phyloP scores from a whole-genome alignment of 2,888 invertebrate species.

The Mantis religiosa region DNA sequence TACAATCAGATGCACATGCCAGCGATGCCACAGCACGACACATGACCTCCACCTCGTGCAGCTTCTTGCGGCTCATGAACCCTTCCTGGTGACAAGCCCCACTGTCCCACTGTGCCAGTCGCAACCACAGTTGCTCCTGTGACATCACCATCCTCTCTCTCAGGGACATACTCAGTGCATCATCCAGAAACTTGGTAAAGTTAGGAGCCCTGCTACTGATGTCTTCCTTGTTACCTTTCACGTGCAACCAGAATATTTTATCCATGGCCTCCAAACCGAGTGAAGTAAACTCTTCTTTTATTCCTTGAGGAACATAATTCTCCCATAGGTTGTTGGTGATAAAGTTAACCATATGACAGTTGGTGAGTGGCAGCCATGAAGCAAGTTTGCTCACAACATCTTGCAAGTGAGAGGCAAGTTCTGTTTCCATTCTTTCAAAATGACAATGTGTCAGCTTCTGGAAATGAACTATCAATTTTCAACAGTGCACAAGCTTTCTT shows the following conservation, averaged over 20 bases:
- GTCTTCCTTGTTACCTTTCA: not conserved
- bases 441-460: slow-evolving; percentile 55
- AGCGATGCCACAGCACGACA: slow-evolving; percentile 58
- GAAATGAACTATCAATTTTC: slow-evolving; percentile 55
- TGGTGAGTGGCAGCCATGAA: slow-evolving; percentile 59
- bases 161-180: slow-evolving; percentile 12
- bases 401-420: slow-evolving; percentile 41
- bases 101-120: not conserved
- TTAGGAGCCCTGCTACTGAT: not conserved
- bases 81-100: not conserved
- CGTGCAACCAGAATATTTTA: not conserved
- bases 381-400: slow-evolving; percentile 53
- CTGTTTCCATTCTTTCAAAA: slow-evolving; percentile 45
- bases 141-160: not conserved
- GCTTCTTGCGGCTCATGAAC: slow-evolving; percentile 74
- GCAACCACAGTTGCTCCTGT: not conserved
- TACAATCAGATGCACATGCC: slow-evolving; percentile 39
- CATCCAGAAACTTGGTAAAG: slow-evolving; percentile 7
- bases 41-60: slow-evolving; percentile 71
- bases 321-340: slow-evolving; percentile 65
- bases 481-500: slow-evolving; percentile 65
- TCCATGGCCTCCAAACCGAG: slow-evolving; percentile 23
- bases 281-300: slow-evolving; percentile 51
- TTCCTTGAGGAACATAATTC: slow-evolving; percentile 51
- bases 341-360: slow-evolving; percentile 75